Conservation (phyloP, 2,113 vertebrate species). For the Nyctereutes procyonoides region DNA sequence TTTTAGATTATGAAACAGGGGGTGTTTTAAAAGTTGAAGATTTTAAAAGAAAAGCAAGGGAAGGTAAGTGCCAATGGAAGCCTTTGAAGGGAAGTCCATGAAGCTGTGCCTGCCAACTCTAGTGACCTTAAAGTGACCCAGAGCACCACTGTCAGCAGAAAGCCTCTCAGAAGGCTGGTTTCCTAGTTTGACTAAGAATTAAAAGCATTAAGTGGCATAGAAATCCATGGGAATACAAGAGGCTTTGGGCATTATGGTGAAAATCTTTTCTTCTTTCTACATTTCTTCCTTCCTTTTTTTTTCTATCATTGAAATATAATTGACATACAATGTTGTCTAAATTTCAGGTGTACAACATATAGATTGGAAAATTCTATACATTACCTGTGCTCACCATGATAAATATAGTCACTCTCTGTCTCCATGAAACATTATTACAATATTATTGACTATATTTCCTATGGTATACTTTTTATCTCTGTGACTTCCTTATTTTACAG, state of each 20-base stretch:
- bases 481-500: neutral
- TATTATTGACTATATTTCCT: neutral
- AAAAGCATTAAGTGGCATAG: neutral
- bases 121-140: neutral
- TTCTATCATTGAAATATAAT: neutral
- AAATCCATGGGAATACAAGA: neutral
- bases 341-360: neutral
- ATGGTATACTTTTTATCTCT: neutral
- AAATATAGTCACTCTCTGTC: neutral
- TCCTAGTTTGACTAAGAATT: neutral
- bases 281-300: neutral
- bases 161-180: neutral
- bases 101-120: neutral
- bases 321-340: neutral
- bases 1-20: constrained; percentile 92
- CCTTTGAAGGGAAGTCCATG: neutral
- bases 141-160: neutral
- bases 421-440: neutral
- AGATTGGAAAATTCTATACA: neutral
- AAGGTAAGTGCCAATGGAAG: constrained; percentile 89
- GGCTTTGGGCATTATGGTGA: constrained; percentile 9
- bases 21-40: constrained; percentile 93
- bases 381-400: neutral
- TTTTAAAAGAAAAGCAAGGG: constrained; percentile 94
- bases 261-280: neutral